phyloP scores from a whole-genome alignment of 2,113 vertebrate genomes.

The Ellobius talpinus region DNA sequence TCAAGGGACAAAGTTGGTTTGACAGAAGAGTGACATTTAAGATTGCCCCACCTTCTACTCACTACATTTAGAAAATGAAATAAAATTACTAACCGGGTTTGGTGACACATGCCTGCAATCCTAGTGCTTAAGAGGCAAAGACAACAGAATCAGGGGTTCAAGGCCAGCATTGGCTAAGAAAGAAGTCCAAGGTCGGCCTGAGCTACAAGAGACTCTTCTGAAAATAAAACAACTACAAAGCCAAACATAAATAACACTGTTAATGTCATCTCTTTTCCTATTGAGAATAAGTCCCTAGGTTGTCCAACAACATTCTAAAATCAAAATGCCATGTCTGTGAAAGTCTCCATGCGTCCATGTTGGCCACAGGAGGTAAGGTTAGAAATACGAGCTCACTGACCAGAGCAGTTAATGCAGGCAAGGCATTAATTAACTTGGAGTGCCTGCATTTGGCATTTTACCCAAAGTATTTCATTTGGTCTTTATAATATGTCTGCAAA shows the following conservation, averaged over 20 bases:
- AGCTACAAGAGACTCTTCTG: neutral
- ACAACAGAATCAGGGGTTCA: neutral
- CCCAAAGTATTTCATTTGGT: neutral
- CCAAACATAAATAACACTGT: neutral
- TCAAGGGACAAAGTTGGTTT: slow-evolving; percentile 14
- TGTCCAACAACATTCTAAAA: neutral
- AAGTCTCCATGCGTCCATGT: neutral
- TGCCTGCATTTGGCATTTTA: neutral
- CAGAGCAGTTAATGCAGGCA: accelerated
- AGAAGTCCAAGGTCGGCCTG: neutral
- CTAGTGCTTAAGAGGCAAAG: neutral
- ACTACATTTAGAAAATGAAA: neutral
- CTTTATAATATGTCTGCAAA: neutral
- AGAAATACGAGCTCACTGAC: neutral
- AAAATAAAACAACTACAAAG: neutral
- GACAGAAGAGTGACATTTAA: neutral
- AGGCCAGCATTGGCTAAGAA: neutral
- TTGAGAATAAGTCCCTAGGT: neutral
- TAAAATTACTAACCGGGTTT: neutral
- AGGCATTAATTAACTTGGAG: neutral
- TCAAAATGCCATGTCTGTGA: neutral
- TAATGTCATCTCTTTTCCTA: neutral
- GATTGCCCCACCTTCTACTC: neutral
- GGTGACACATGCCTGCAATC: neutral
- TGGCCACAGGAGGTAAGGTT: neutral